Base-by-base conservation (phyloP, 2,888 invertebrate species). In the Oscheius sp. region DNA sequence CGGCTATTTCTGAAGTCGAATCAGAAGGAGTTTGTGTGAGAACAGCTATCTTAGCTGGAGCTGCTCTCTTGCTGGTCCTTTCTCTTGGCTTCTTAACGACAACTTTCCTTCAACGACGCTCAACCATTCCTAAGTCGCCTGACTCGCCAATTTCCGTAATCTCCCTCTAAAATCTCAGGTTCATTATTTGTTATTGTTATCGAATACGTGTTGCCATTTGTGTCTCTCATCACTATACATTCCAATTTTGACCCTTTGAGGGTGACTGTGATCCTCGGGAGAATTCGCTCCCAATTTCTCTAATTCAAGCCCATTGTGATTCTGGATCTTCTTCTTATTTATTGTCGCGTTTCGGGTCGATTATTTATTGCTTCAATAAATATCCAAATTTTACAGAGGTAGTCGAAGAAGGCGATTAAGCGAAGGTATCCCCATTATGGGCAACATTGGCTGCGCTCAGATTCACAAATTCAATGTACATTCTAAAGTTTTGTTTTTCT, bases 381-480 rank as follows among this genome's bases (percentile, higher is more conserved):
- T 55, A 55, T 33, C 10, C 27, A 31, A 29, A 10, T 33, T 55
- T 55, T 31, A 31, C 15, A 31, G 27, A 20, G 17, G n/a, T 48
- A 8, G 27, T 17, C 48, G 10, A 20, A 20, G 10, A 48, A 48
- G 20, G 27, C 42, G 17, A 37, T 73, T 67, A 78, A 37, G 73
- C 75, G 37, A 79, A 79, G 12, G 81, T 81, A 8, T 70, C 39
- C 31, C 81, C 82, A 34, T 70, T 67, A 71, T 71, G 73, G 1
- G 80, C 74, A 5, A 82, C 71, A 42, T 77, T 75, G 39, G 69
- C 42, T 10, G 79, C 72, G 6, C 69, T 48, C 8, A 80, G 34
- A 29, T 79, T 78, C 65, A 80, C 65, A 65, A 81, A 79, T 46
- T 79, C 75, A 48, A 76, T 72, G 74, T 76, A 79, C 55, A 79